phyloP scores from a whole-genome alignment of 1,140 invertebrate genomes.

The Meloidogyne hapla region DNA sequence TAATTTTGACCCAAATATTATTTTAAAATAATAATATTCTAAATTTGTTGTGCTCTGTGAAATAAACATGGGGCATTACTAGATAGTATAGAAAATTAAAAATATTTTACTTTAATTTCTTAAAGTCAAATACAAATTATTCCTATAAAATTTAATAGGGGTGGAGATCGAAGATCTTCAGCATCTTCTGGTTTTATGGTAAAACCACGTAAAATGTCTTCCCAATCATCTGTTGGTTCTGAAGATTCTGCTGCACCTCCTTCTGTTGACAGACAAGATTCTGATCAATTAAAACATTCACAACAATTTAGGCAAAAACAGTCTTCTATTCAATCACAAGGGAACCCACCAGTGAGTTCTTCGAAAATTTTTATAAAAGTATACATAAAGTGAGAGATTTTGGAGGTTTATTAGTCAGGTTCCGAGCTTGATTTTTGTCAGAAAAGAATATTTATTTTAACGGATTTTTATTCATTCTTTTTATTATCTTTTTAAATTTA shows the following conservation, averaged over 20 bases:
- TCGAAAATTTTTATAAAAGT: too few species aligned
- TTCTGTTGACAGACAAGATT: neutral
- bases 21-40: too few species aligned
- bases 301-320: constrained; percentile 7
- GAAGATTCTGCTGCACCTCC: constrained; percentile 1
- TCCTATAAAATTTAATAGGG: neutral
- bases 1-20: too few species aligned
- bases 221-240: constrained; percentile 24
- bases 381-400: neutral
- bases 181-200: constrained; percentile 1
- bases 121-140: neutral
- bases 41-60: too few species aligned
- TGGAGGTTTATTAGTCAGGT: neutral
- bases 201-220: constrained; percentile 18
- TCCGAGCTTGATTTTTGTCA: too few species aligned
- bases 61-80: too few species aligned
- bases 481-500: too few species aligned
- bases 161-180: neutral
- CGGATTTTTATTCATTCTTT: too few species aligned
- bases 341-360: neutral
- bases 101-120: neutral
- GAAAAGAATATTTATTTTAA: too few species aligned
- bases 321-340: constrained; percentile 7
- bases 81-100: too few species aligned
- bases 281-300: neutral